Evolutionary conservation across 2,113 vertebrate species (phyloP).

Genomic region (Leptosomus discolor): DNA sequence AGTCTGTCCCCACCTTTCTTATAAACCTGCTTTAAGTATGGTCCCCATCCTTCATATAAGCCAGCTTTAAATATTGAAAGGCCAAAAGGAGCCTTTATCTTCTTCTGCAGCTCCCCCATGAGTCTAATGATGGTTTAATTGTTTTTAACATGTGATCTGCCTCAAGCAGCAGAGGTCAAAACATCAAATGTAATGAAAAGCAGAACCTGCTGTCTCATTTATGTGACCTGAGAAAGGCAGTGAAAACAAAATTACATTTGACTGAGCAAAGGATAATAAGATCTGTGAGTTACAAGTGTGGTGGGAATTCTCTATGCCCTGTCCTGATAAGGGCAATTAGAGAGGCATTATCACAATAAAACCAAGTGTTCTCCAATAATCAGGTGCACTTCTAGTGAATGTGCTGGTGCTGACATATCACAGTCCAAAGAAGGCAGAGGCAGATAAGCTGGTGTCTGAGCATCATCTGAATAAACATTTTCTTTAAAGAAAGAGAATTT

Average conservation of each 20-base stretch:
- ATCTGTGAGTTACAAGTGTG: conserved; percentile 30
- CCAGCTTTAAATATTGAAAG: background rate
- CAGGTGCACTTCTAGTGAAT: background rate
- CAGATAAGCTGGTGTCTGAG: background rate
- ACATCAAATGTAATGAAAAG: background rate
- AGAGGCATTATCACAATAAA: conserved; percentile 52
- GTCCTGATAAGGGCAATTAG: conserved; percentile 67
- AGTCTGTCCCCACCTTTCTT: background rate
- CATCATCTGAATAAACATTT: background rate
- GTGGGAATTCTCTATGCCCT: conserved; percentile 39
- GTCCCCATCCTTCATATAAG: background rate
- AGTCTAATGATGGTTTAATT: background rate
- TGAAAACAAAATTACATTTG: conserved; percentile 49
- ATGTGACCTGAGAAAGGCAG: conserved; percentile 26
- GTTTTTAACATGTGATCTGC: background rate
- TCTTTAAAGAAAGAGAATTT: background rate
- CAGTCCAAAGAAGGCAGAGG: background rate
- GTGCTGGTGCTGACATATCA: background rate
- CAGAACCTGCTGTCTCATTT: conserved; percentile 17
- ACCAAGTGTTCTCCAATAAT: conserved; percentile 37
- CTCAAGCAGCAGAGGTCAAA: conserved; percentile 5
- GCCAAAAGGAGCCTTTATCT: background rate
- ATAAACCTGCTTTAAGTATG: background rate
- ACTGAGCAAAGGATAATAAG: conserved; percentile 59
- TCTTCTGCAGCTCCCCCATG: background rate